Conservation (phyloP, 2,888 invertebrate genomes). For the Meghimatium bilineatum region DNA sequence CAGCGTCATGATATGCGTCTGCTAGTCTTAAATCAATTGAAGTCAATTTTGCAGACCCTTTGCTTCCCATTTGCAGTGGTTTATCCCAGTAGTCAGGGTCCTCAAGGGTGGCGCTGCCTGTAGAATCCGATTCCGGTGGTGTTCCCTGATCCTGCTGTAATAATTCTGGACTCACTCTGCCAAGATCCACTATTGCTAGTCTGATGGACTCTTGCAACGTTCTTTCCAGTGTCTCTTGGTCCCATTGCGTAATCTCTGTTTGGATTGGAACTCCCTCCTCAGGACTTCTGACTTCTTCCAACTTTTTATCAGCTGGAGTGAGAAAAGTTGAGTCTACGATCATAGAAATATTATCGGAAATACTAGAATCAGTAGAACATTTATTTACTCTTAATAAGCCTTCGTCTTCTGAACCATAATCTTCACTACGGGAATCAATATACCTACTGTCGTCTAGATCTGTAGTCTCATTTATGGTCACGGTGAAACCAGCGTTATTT, state of each 20-base stretch:
- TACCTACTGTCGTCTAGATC: too few species aligned
- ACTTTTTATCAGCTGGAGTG: slow-evolving; percentile 47
- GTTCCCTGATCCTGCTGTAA: not conserved
- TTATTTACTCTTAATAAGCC: too few species aligned
- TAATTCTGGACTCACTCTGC: not conserved
- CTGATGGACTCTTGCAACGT: slow-evolving; percentile 32
- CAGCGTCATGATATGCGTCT: not conserved
- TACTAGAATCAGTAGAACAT: too few species aligned
- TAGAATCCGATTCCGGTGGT: not conserved
- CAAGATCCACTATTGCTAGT: slow-evolving; percentile 21
- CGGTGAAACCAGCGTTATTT: too few species aligned
- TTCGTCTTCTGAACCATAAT: too few species aligned
- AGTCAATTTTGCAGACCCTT: too few species aligned
- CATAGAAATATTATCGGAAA: slow-evolving; percentile 52
- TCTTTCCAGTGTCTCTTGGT: slow-evolving; percentile 16
- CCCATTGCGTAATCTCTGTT: not conserved
- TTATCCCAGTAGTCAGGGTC: not conserved
- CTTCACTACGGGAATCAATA: too few species aligned
- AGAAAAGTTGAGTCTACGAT: slow-evolving; percentile 52
- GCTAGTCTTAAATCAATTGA: not conserved
- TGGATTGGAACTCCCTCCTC: not conserved
- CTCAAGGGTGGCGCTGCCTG: not conserved
- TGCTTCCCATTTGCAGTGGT: not conserved
- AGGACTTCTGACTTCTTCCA: slow-evolving; percentile 20
- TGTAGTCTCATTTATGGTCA: too few species aligned